Evolutionary conservation across 1,140 invertebrate genomes (phyloP).

Genomic region (Heliothis subflexa): DNA sequence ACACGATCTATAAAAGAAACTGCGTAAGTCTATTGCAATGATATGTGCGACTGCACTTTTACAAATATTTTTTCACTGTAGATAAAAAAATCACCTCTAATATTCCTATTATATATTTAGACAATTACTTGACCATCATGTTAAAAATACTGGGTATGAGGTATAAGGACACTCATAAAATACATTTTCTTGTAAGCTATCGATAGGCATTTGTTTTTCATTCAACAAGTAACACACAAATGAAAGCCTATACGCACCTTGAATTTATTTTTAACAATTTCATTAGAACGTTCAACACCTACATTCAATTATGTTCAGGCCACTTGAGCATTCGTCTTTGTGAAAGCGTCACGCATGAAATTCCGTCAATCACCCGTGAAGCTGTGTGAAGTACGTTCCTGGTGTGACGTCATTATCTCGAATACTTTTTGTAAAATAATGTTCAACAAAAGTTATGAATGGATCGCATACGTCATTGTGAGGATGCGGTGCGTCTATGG

Average conservation of each 20-base stretch:
- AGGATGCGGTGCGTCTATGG: background rate
- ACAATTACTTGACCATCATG: too few relatives aligned
- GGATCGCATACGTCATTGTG: conserved; percentile 1
- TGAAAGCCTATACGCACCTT: background rate
- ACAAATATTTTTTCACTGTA: too few relatives aligned
- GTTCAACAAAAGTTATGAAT: conserved; percentile 11
- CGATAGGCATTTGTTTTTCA: background rate
- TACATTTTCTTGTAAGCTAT: too few relatives aligned
- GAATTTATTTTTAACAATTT: background rate
- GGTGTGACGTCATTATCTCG: background rate
- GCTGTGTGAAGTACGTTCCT: background rate
- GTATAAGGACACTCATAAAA: too few relatives aligned
- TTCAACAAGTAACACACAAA: background rate
- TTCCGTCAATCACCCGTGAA: conserved; percentile 14
- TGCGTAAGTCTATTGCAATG: too few relatives aligned
- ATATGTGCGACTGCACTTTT: too few relatives aligned
- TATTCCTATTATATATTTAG: too few relatives aligned
- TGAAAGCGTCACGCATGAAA: conserved; percentile 18
- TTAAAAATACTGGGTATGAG: too few relatives aligned
- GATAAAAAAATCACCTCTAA: too few relatives aligned
- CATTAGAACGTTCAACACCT: background rate
- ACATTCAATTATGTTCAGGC: background rate
- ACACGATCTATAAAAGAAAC: too few relatives aligned
- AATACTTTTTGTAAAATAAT: background rate
- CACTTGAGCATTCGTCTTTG: conserved; percentile 9